Evolutionary conservation across 1,140 invertebrate species (phyloP).

Genomic region (Rhysida immarginata): DNA sequence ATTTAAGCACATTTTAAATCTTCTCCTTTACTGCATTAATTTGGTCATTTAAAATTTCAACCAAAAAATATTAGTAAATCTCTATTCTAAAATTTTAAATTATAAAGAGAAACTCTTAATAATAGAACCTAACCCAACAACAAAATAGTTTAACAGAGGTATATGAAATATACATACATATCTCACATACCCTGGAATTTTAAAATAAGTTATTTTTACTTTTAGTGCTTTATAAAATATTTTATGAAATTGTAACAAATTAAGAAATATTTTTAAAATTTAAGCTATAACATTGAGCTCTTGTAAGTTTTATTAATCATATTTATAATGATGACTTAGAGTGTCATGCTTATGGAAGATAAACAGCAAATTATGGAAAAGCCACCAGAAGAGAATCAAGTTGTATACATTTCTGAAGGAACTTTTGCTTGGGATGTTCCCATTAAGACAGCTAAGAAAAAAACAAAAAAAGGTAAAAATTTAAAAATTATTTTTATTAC

Average conservation of each 20-base stretch:
- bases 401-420: slow-evolving; percentile 37
- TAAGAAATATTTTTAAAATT: neutral
- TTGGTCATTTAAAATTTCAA: too few species aligned
- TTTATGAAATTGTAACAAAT: neutral
- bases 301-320: neutral
- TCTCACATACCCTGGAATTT: too few species aligned
- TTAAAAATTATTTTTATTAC: slow-evolving; percentile 7
- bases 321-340: slow-evolving; percentile 19
- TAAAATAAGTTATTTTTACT: neutral
- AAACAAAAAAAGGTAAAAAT: slow-evolving; percentile 19
- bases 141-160: neutral
- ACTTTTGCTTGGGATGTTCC: slow-evolving; percentile 34
- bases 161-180: too few species aligned
- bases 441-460: slow-evolving; percentile 14
- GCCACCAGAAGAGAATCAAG: slow-evolving; percentile 32
- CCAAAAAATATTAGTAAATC: too few species aligned
- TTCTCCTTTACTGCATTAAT: too few species aligned
- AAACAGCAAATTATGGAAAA: slow-evolving; percentile 26
- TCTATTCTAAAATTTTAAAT: neutral
- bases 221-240: neutral
- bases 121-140: neutral
- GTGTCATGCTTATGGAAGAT: slow-evolving; percentile 34
- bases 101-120: neutral
- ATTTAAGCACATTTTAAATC: too few species aligned
- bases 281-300: neutral